Evolutionary conservation across 2,113 vertebrate genomes (phyloP), one percentile per base, ranked within the genome.

Genomic region (Pollachius pollachius): DNA sequence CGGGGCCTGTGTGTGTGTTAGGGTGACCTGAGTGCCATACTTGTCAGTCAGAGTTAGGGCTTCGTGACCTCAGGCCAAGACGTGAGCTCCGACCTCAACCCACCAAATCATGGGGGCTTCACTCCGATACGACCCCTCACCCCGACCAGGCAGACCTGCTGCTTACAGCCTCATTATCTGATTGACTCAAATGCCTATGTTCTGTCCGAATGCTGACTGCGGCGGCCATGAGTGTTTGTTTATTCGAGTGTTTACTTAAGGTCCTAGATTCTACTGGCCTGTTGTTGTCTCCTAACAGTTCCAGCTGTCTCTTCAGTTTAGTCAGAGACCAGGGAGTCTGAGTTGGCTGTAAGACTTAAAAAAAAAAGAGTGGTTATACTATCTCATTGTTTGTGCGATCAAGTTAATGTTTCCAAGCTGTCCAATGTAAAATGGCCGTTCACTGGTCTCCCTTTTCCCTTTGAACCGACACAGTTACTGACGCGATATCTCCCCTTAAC

Each of bases 141-240:
- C 71, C 66, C 70, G 82, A 82, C 71, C 65, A 64, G 77, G 19
- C 62, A 74, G 81, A 81, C 85, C 83, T 74, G 68, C 74, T 82
- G 25, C 76, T 75, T 84, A 70, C 73, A 59, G 61, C 56, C 57
- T 79, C 65, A 72, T 89, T 83, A 89, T 82, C 83, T 81, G 78
- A 77, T 85, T 83, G 85, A 75, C 71, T 65, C 60, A 25, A 57
- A 30, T 65, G 1, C 72, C 67, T 70, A 69, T 57, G 78, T 83
- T 75, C 79, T 74, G 81, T 48, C 74, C 72, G 77, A 84, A 48
- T 48, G 41, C 56, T 68, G 57, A 70, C 67, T 79, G 74, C 72
- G 30, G 64, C 58, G 16, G 60, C 64, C 62, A 73, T 80, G 73
- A 80, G 65, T 77, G 60, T 74, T 86, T 76, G 75, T 30, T 30